Evolutionary conservation across 2,888 invertebrate species (phyloP), one percentile per base, ranked within the genome.

Genomic region (Drosophila borealis): DNA sequence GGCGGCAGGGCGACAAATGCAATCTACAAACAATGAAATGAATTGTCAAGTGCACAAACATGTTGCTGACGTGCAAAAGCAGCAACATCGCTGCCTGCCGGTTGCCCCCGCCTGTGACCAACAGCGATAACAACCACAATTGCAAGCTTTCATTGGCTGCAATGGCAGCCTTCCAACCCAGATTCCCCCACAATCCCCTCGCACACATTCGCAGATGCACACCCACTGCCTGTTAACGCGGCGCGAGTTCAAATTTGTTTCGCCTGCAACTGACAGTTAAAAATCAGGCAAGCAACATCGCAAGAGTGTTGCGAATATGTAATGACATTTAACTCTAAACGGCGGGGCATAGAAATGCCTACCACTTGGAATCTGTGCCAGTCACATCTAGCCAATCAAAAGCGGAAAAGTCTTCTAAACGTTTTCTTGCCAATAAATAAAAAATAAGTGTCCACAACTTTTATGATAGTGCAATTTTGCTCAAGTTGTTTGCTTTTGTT

Each of bases 11-110:
- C 84, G 89, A 74, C 84, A 89, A 89, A 89, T 85, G 89, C 89
- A 86, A 89, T 89, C 88, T 81, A 89, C 86, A 81, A 81, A 82
- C 88, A 88, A 88, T 90, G 90, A 89, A 88, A 88, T 89, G 88
- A 90, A 88, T 88, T 88, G 88, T 89, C 88, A 88, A 89, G 90
- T 90, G 89, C 85, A 85, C 85, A 85, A 85, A 83, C 84, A 89
- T 84, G 88, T 71, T 70, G 85, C 84, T 89, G 89, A 81, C 87
- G 84, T 87, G 88, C 85, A 84, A 78, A 84, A 78, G 80, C 80
- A 80, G 64, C 68, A 21, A 57, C 57, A 17, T 53, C 46, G 14
- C 19, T 25, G 14, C 21, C 9, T 5, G 45, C 34, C 29, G 9
- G 29, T 8, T 10, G 2, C 42, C 49, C 3, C 2, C 9, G 5